phyloP scores from a whole-genome alignment of 2,113 vertebrate genomes.

The Pelodiscus sinensis region DNA sequence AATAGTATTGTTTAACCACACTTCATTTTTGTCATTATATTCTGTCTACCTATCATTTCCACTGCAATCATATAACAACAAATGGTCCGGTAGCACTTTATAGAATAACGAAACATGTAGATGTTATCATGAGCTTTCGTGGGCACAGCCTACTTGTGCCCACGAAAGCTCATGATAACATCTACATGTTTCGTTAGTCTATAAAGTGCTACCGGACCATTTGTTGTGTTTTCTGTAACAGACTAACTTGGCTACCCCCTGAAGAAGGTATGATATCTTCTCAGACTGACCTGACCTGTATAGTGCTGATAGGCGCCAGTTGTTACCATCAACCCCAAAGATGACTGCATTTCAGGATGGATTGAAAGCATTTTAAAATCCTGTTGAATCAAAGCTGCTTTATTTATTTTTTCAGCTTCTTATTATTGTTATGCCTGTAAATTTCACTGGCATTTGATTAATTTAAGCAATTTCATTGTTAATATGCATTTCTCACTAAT shows the following conservation, averaged over 20 bases:
- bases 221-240: no score
- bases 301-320: background rate
- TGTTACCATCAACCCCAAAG: background rate
- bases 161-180: no score
- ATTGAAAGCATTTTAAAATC: background rate
- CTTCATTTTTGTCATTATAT: accelerated
- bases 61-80: background rate
- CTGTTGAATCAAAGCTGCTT: background rate
- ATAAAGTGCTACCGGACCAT: no score
- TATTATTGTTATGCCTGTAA: background rate
- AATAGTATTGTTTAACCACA: background rate
- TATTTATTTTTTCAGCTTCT: constrained; percentile 12
- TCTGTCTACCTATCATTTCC: accelerated
- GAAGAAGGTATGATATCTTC: background rate
- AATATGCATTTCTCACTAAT: constrained; percentile 1
- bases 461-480: accelerated
- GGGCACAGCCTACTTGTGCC: no score
- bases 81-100: no score
- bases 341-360: background rate
- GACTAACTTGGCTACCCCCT: no score
- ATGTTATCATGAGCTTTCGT: no score
- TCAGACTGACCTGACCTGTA: background rate
- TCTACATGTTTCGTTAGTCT: no score
- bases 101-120: no score
- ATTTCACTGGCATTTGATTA: constrained; percentile 25